Base-by-base conservation (phyloP, 1,140 invertebrate genomes). In the Mizuhopecten yessoensis region DNA sequence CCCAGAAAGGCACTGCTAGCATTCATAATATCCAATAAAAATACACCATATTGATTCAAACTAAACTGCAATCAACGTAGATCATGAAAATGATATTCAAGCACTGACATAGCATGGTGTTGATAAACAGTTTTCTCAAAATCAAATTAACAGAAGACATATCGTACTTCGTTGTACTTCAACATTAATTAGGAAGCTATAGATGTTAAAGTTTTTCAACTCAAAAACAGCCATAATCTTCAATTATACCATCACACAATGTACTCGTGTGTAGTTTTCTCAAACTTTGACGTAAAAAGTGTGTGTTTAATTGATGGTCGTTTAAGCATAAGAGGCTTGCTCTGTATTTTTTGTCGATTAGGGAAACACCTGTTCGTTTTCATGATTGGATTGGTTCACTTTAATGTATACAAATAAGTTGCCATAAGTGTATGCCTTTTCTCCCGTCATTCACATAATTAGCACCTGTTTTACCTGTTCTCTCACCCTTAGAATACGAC, bases 91-190 rank as follows among this genome's bases (percentile, higher is more conserved):
- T 29, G 57, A 75, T 29, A 29, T 75, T 75, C 23, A 75, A 75
- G 57, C 0, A 75, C 57, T 3, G n/a, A 0, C 57, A 75, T 29
- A 23, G n/a, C 42, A n/a, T 3, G 23, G n/a, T 29, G 57, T n/a
- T 29, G 57, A 75, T 75, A 75, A 29, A 75, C 23, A 75, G 17
- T n/a, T 75, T 75, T 75, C 57, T 75, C 57, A 17, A 29, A 57
- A 57, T 57, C 45, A 57, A 57, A 57, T 57, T 57, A 57, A 57
- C 45, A 23, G 45, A n/a, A 29, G 17, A 75, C 57, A 75, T 75
- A 29, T 75, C 23, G 17, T n/a, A 7, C 57, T 75, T 75, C n/a
- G 11, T 75, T 13, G 17, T n/a, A 7, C 57, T 75, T 75, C n/a
- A 75, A n/a, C n/a, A 75, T n/a, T 75, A 75, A 75, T 75, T 75